phyloP scores from a whole-genome alignment of 2,888 invertebrate genomes.

The Tineola bisselliella region DNA sequence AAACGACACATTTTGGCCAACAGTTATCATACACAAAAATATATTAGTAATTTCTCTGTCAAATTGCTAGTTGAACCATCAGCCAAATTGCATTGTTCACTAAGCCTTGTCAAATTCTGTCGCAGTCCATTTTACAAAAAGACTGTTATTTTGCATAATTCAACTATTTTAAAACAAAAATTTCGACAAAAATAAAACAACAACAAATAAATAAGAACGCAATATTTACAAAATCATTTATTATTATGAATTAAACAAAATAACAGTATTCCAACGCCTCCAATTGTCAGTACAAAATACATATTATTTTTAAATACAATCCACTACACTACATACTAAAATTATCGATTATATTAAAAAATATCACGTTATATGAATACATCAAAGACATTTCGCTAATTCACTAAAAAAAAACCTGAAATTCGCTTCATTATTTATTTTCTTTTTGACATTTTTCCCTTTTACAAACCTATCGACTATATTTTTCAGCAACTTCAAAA shows the following conservation, averaged over 20 bases:
- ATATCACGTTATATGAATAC: not conserved
- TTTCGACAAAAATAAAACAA: not conserved
- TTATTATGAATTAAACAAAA: not conserved
- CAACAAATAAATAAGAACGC: not conserved
- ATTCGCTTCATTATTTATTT: no score
- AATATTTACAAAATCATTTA: not conserved
- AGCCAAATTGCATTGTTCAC: not conserved
- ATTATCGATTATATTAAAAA: not conserved
- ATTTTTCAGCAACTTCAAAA: no score
- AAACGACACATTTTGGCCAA: conserved; percentile 6
- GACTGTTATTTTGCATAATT: not conserved
- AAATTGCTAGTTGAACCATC: not conserved
- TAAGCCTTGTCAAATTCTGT: not conserved
- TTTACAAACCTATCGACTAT: no score
- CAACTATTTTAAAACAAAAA: not conserved
- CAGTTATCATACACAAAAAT: not conserved
- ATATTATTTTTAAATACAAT: conserved; percentile 3
- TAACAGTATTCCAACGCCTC: not conserved
- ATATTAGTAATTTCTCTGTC: not conserved
- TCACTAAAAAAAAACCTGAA: not conserved
- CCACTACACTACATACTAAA: not conserved
- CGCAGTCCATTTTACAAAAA: not conserved
- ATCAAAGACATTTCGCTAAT: not conserved
- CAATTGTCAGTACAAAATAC: not conserved
- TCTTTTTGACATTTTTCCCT: no score